These are phyloP conservation scores for Lasius fuliginosus DNA, from an alignment of 2,888 invertebrate genomes.

Conservation along the genomic window DNA sequence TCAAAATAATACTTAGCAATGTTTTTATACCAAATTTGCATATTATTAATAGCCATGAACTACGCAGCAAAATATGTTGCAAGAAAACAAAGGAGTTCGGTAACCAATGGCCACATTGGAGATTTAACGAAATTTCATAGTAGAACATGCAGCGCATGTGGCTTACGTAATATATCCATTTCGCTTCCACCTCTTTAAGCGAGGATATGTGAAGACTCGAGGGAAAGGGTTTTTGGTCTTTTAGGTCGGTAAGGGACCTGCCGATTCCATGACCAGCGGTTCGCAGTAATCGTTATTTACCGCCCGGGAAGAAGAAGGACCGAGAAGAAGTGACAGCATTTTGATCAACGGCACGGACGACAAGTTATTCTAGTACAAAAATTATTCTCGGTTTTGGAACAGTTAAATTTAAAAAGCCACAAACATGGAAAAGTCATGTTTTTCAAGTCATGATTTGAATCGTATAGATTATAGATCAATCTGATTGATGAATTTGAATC, in stretches of 20 bases:
- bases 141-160: conserved; percentile 10
- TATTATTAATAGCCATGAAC: conserved; percentile 27
- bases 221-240: conserved; percentile 9
- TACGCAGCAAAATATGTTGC: neutral
- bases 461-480: neutral
- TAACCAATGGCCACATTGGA: neutral
- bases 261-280: conserved; percentile 40
- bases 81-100: conserved; percentile 47
- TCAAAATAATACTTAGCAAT: neutral
- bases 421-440: neutral
- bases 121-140: conserved; percentile 53
- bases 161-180: conserved; percentile 21
- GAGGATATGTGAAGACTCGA: conserved; percentile 52
- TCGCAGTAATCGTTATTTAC: conserved; percentile 40
- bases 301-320: neutral
- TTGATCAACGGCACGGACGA: neutral
- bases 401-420: conserved; percentile 2
- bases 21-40: neutral
- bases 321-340: conserved; percentile 40
- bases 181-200: neutral
- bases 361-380: conserved; percentile 20
- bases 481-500: neutral
- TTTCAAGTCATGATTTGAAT: neutral
- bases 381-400: neutral
- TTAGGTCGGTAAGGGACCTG: conserved; percentile 41